phyloP scores from a whole-genome alignment of 2,113 vertebrate genomes.

The Dromaius novaehollandiae region DNA sequence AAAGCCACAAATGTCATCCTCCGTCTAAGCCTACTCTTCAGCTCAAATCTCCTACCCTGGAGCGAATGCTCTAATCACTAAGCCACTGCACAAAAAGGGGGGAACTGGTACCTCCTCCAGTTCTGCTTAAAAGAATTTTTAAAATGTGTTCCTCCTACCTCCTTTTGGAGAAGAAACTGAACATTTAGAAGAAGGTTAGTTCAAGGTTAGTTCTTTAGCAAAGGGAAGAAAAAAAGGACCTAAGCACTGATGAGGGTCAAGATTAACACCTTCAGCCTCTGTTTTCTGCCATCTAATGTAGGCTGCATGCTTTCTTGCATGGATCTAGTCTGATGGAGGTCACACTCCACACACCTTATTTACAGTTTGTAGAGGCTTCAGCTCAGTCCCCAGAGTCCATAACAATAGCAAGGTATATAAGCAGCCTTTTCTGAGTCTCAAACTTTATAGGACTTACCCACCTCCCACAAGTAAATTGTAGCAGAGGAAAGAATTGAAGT shows the following conservation, averaged over 20 bases:
- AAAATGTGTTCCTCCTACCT: background rate
- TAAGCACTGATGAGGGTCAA: background rate
- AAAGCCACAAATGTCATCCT: background rate
- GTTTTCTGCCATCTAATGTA: background rate
- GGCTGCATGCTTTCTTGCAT: background rate
- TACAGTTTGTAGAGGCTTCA: background rate
- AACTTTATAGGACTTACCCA: background rate
- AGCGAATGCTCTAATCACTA: fast-evolving
- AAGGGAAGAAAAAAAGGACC: background rate
- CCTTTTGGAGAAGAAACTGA: background rate
- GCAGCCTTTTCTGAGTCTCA: background rate
- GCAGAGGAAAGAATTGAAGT: background rate
- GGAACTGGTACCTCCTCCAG: background rate
- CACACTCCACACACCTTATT: fast-evolving
- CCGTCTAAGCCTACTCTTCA: background rate
- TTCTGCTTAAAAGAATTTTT: background rate
- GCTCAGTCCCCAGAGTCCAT: background rate
- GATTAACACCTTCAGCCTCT: background rate
- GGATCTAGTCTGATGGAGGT: background rate
- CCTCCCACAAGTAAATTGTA: fast-evolving
- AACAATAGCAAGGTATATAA: background rate
- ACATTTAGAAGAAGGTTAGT: background rate
- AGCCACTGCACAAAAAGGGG: background rate
- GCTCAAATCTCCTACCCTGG: background rate
- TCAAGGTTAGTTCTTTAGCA: background rate